Base-by-base conservation (phyloP, 2,888 invertebrate species). In the Saturnia pavonia region DNA sequence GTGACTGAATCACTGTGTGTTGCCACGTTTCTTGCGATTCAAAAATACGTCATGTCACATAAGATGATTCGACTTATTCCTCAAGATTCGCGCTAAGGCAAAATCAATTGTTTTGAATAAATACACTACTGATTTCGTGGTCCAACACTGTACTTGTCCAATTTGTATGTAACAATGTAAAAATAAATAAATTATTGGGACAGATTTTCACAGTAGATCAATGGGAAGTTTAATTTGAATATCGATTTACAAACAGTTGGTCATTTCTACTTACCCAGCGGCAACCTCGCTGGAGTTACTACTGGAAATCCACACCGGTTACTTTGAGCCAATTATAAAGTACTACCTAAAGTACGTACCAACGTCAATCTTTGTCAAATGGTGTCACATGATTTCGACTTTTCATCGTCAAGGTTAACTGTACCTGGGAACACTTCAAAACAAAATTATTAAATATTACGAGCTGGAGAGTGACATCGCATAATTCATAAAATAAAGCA, bases 401-500 rank as follows among this genome's bases (percentile, higher is more conserved):
- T 12, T 60, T 60, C 27, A 60, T 60, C 25, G 12, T 60, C 25
- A 60, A 60, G 57, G 57, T 60, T 14, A 60, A 27, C 57, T 16
- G 43, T 65, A 65, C 65, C 65, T 65, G 65, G 40, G n/a, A n/a
- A 65, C 19, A 65, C 65, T 65, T 65, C 34, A 65, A 65, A 65
- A 65, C 9, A 14, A 69, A 72, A 72, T 72, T 67, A 75, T 76
- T 72, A 73, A 70, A 72, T 68, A 73, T 54, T 65, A 16, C 25
- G 25, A 54, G 40, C 65, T 34, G 68, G 48, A 68, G 57, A 40
- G 68, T 68, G 68, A 68, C 27, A 19, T 27, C 48, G 48, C 27
- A 14, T 27, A 67, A 67, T 34, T 19, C 1, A 27, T 43, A 45
- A 7, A 68, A 25, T 27, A 68, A 16, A 43, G n/a, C 48, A 68